Base-by-base conservation (phyloP, 2,797 vertebrate species). In the Leptoclinus maculatus region DNA sequence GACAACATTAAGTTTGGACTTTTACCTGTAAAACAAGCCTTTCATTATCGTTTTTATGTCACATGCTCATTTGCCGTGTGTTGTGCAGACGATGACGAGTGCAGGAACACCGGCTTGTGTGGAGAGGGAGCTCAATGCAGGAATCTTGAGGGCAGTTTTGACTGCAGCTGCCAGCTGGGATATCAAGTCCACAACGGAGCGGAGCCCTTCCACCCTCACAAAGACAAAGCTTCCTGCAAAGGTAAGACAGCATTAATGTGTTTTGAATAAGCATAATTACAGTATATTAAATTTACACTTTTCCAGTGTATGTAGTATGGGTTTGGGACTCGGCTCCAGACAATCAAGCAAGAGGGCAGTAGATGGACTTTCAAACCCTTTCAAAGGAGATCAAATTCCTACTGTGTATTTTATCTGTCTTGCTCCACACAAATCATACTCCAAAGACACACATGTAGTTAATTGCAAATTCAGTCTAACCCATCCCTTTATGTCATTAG, bases 21-120 rank as follows among this genome's bases (percentile, higher is more conserved):
- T 53, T 36, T 27, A 5, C 23, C 39, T 27, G 17, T 13, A 13
- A 41, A 36, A 1, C 12, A 32, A 19, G 17, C 2, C 21, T 23
- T 47, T 25, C 53, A 12, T 59, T 21, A 17, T 3, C 2, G 0
- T 67, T 49, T 36, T 47, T n/a, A 43, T 27, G 3, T 69, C 3
- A n/a, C 10, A 0, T 43, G 17, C n/a, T 82, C 17, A 21, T 67
- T 56, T 39, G 0, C 43, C 69, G 6, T 63, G 80, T 66, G 5
- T 32, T 60, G 13, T 75, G 38, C 88, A 99, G 97, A 99, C 85
- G 66, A 96, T 39, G 90, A 99, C 34, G 98, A 99, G 79, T 99
- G 98, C 89, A 77, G 85, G 21, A 70, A 93, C 2, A 58, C 91
- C 56, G 93, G 92, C 1, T 51, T 92, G 19, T 99, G 97, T 84